Evolutionary conservation across 2,113 vertebrate genomes (phyloP).

Genomic region (Steatornis caripensis): DNA sequence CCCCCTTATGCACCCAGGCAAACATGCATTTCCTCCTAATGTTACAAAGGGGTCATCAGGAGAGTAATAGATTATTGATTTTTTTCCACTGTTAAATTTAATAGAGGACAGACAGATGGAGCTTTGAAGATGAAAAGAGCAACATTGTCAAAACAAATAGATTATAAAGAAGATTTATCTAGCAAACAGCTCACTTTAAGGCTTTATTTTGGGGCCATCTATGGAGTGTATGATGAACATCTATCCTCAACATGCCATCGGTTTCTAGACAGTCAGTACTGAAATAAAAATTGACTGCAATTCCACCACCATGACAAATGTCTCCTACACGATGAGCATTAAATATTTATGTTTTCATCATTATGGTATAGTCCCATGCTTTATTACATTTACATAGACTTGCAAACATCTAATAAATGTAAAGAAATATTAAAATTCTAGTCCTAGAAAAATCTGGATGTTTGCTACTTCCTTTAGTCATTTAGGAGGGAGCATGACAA

Average conservation of each 20-base stretch:
- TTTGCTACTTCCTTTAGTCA: background rate
- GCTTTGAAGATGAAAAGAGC: background rate
- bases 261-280: background rate
- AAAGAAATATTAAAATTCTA: background rate
- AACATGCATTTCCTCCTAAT: background rate
- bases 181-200: background rate
- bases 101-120: background rate
- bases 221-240: background rate
- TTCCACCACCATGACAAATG: background rate
- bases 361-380: background rate
- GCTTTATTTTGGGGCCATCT: background rate
- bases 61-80: background rate
- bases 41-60: background rate
- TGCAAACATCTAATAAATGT: background rate
- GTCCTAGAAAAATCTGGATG: background rate
- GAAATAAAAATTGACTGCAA: background rate
- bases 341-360: background rate
- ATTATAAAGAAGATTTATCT: constrained; percentile 20
- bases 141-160: background rate
- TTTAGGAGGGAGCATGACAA: background rate
- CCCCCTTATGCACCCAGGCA: fast-evolving
- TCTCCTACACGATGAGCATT: background rate
- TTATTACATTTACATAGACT: background rate
- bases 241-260: background rate
- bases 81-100: background rate